Percentiles rank a stretch among this genome's conserved stretches.
Conservation (phyloP, 2,113 vertebrate species). For the Nyctereutes procyonoides region DNA sequence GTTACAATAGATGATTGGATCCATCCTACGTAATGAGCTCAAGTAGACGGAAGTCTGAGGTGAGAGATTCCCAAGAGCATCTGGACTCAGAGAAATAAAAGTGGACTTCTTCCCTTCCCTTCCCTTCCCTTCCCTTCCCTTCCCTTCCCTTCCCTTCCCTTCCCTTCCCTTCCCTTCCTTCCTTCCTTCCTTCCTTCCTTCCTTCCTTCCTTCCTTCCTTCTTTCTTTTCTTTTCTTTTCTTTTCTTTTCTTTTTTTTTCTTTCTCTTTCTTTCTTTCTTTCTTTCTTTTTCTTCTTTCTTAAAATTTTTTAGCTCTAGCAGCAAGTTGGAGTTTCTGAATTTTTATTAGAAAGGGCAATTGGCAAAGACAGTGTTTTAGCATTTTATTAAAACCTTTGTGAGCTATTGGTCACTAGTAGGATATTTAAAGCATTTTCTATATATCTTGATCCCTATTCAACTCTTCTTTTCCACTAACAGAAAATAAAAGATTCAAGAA, state of each 20-base stretch:
- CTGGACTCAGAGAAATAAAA: neutral
- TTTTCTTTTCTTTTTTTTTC: too few species aligned
- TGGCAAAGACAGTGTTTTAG: neutral
- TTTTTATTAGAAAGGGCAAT: neutral
- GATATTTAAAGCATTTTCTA: constrained; percentile 54
- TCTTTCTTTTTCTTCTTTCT: too few species aligned
- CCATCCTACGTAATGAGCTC: neutral
- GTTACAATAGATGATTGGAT: neutral
- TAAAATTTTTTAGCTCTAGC: rapidly evolving
- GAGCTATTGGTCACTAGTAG: neutral
- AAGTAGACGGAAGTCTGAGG: neutral
- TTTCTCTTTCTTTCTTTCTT: too few species aligned
- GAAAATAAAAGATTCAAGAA: neutral
- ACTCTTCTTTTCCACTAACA: neutral
- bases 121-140: too few species aligned
- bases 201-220: too few species aligned
- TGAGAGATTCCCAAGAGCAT: neutral
- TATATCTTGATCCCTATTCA: constrained; percentile 15
- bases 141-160: too few species aligned
- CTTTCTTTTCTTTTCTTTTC: rapidly evolving
- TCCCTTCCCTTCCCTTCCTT: too few species aligned
- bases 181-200: too few species aligned
- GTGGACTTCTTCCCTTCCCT: neutral
- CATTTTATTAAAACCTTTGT: constrained; percentile 15
- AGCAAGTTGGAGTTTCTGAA: neutral